Evolutionary conservation across 2,113 vertebrate species (phyloP).

Genomic region (Zeus faber): DNA sequence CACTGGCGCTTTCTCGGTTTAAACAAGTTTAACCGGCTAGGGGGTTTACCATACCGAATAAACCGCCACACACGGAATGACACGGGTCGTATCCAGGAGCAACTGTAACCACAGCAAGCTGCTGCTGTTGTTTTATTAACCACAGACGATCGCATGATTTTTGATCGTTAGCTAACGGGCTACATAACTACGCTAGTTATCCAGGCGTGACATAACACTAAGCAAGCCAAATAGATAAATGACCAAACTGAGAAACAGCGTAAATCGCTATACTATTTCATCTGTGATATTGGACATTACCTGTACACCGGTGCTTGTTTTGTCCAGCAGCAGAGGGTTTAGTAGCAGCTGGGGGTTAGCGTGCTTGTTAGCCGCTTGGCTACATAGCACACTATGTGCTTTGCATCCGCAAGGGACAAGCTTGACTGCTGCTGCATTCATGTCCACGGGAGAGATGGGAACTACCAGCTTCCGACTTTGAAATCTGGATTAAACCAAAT

Average conservation of each 20-base stretch:
- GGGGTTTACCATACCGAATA: no score
- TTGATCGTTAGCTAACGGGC: neutral
- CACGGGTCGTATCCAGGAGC: neutral
- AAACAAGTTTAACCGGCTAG: no score
- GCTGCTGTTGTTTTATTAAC: neutral
- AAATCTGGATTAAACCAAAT: no score
- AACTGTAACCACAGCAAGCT: neutral
- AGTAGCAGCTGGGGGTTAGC: slow-evolving; percentile 17
- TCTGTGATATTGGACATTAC: slow-evolving; percentile 20
- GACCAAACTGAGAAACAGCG: neutral
- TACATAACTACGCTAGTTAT: neutral
- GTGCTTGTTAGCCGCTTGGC: slow-evolving; percentile 6
- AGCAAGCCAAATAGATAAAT: neutral
- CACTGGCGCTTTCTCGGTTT: no score
- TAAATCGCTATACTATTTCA: no score
- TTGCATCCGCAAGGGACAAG: neutral
- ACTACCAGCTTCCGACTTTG: no score
- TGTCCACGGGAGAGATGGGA: no score
- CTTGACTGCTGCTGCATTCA: no score
- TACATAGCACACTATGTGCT: slow-evolving; percentile 20
- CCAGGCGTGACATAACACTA: neutral
- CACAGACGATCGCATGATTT: neutral
- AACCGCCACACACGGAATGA: neutral
- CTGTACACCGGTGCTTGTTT: slow-evolving; percentile 11
- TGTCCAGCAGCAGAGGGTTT: neutral